phyloP scores from a whole-genome alignment of 2,797 vertebrate species.

The Helostoma temminkii region DNA sequence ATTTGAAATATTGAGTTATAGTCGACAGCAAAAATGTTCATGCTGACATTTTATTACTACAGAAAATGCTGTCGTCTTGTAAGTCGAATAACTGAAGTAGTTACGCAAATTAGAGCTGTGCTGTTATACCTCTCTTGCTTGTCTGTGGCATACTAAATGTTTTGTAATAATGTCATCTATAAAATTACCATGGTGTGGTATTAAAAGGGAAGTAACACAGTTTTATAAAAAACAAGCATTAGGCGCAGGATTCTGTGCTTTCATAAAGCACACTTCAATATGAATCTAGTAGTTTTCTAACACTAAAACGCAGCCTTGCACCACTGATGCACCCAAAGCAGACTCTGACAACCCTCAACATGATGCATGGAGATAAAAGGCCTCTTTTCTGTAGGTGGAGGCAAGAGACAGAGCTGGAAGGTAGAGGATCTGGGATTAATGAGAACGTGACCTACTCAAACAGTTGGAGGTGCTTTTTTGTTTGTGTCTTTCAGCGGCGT shows the following conservation, averaged over 20 bases:
- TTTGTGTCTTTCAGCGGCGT: conserved; percentile 41
- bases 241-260: conserved; percentile 27
- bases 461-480: conserved; percentile 34
- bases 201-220: conserved; percentile 23
- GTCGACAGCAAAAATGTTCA: too few relatives aligned
- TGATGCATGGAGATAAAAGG: conserved; percentile 73
- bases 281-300: conserved; percentile 43
- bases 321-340: conserved; percentile 52
- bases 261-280: conserved; percentile 49
- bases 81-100: too few relatives aligned
- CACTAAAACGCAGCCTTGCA: conserved; percentile 35
- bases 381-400: conserved; percentile 62
- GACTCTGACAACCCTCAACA: conserved; percentile 61
- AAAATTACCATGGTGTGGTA: conserved; percentile 2
- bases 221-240: conserved; percentile 30
- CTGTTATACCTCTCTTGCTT: too few relatives aligned
- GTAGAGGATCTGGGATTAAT: conserved; percentile 64
- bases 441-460: conserved; percentile 63
- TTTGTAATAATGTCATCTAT: conserved; percentile 8
- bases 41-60: too few relatives aligned
- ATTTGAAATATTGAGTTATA: too few relatives aligned
- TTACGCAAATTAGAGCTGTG: not conserved
- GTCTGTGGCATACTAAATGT: not conserved
- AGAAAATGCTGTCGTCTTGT: too few relatives aligned
- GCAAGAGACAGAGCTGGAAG: conserved; percentile 61